Evolutionary conservation across 2,113 vertebrate species (phyloP).

Genomic region (Haemorhous mexicanus): DNA sequence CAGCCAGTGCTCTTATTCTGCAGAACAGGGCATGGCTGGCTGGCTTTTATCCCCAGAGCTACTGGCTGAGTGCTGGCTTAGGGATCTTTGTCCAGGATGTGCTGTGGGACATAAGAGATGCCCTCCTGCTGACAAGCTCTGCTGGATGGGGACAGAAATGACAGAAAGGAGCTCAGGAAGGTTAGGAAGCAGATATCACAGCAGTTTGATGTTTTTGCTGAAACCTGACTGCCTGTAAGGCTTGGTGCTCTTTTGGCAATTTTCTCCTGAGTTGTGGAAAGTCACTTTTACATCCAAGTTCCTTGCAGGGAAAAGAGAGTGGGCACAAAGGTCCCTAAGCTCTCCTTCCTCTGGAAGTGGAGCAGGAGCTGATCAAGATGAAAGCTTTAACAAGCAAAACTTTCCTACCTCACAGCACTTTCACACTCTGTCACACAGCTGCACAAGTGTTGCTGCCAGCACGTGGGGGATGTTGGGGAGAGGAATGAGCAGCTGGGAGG

Average conservation of each 20-base stretch:
- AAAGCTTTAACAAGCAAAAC: background rate
- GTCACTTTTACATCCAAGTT: background rate
- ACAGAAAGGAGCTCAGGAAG: background rate
- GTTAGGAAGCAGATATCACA: background rate
- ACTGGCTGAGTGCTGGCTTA: background rate
- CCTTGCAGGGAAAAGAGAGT: background rate
- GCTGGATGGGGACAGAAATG: background rate
- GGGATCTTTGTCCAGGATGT: background rate
- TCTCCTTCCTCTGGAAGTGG: background rate
- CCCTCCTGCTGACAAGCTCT: background rate
- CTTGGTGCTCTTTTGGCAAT: background rate
- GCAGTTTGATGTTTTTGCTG: background rate
- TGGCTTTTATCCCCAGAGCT: background rate
- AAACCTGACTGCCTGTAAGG: constrained; percentile 34
- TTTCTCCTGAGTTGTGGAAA: constrained; percentile 24
- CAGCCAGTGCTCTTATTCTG: background rate
- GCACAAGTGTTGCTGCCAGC: background rate
- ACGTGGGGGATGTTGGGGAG: background rate
- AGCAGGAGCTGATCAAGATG: background rate
- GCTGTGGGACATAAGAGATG: background rate
- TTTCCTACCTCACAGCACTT: background rate
- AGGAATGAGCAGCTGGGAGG: background rate
- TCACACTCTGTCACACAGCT: background rate
- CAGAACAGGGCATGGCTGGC: background rate
- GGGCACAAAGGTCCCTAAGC: background rate